phyloP scores from a whole-genome alignment of 2,888 invertebrate genomes.

The Tetheella fluctuosa region DNA sequence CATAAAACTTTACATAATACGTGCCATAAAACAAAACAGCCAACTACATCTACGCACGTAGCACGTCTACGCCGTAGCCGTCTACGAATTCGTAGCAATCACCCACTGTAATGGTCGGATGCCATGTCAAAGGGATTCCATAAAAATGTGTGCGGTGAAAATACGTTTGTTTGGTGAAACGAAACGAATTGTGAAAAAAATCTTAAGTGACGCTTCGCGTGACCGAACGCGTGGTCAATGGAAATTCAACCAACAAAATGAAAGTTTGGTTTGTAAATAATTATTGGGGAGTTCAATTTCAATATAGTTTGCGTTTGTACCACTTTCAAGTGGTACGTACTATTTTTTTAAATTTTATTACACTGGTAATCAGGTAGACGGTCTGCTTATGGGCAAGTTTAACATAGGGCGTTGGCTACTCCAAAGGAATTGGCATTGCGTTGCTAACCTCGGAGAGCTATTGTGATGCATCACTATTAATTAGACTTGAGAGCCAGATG shows the following conservation, averaged over 20 bases:
- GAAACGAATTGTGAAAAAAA: slow-evolving; percentile 64
- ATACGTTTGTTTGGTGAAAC: slow-evolving; percentile 48
- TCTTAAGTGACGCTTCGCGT: slow-evolving; percentile 78
- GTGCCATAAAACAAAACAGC: slow-evolving; percentile 26
- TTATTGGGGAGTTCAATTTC: slow-evolving; percentile 15
- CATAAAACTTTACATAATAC: slow-evolving; percentile 31
- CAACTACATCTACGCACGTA: slow-evolving; percentile 49
- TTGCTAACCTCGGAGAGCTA: too few species aligned
- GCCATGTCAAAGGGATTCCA: slow-evolving; percentile 79
- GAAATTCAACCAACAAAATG: slow-evolving; percentile 53
- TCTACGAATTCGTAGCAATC: slow-evolving; percentile 68
- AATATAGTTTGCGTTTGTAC: slow-evolving; percentile 10
- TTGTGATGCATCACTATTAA: too few species aligned
- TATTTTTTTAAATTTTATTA: neutral
- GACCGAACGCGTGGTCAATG: slow-evolving; percentile 69
- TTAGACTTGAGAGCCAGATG: too few species aligned
- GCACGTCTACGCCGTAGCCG: slow-evolving; percentile 42
- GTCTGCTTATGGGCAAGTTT: neutral
- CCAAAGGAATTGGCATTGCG: too few species aligned
- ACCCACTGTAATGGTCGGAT: slow-evolving; percentile 75
- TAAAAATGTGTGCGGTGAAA: slow-evolving; percentile 59
- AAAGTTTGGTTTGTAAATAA: slow-evolving; percentile 25
- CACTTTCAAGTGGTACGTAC: slow-evolving; percentile 1
- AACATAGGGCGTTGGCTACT: too few species aligned
- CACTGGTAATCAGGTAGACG: neutral